Evolutionary conservation across 2,888 invertebrate species (phyloP).

Genomic region (Acholoe squamosa): DNA sequence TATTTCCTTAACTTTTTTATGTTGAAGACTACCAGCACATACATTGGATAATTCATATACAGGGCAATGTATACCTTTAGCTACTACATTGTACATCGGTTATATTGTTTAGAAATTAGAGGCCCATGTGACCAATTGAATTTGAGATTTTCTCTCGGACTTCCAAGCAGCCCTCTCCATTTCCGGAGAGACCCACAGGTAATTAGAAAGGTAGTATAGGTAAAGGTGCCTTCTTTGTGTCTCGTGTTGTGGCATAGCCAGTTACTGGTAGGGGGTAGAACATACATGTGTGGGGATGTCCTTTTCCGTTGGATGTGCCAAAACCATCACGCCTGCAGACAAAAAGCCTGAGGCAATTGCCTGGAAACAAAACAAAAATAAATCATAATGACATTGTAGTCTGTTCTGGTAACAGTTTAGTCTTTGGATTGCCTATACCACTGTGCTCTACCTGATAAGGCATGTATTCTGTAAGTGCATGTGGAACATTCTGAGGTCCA

Average conservation of each 20-base stretch:
- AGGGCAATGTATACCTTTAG: too few relatives aligned
- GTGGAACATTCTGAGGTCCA: too few relatives aligned
- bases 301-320: background rate
- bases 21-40: background rate
- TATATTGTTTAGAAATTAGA: too few relatives aligned
- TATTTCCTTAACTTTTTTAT: background rate
- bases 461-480: too few relatives aligned
- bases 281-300: background rate
- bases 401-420: background rate
- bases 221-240: background rate
- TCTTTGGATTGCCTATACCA: too few relatives aligned
- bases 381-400: background rate
- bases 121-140: too few relatives aligned
- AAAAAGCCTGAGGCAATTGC: background rate
- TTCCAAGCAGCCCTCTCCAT: too few relatives aligned
- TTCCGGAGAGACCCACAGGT: too few relatives aligned
- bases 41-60: background rate
- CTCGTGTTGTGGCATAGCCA: background rate
- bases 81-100: background rate
- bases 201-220: too few relatives aligned
- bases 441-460: too few relatives aligned
- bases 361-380: conserved; percentile 1
- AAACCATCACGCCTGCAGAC: background rate
- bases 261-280: background rate
- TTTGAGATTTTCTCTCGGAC: too few relatives aligned